Conservation (phyloP, 1,140 invertebrate genomes). For the Dreissena polymorpha region DNA sequence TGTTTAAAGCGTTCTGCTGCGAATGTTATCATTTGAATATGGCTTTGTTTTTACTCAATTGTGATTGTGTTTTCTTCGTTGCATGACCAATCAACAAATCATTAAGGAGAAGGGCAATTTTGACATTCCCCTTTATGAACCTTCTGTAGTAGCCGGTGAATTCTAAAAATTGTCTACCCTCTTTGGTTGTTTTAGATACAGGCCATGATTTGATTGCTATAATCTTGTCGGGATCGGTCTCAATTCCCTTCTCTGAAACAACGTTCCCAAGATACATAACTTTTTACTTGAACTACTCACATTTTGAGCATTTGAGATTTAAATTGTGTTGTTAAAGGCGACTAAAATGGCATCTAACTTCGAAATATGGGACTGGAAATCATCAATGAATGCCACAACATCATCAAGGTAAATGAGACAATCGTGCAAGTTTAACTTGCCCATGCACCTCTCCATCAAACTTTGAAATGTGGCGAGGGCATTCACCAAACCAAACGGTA, state of each 20-base stretch:
- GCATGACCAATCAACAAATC: background rate
- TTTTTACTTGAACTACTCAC: conserved; percentile 54
- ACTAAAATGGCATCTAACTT: too few relatives aligned
- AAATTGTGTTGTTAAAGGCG: conserved; percentile 54
- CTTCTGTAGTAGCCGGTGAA: conserved; percentile 63
- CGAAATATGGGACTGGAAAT: too few relatives aligned
- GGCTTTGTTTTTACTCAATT: background rate
- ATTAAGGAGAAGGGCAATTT: conserved; percentile 37
- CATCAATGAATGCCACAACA: too few relatives aligned
- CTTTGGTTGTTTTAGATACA: conserved; percentile 63
- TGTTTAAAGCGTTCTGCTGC: background rate
- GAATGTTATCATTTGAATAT: conserved; percentile 10
- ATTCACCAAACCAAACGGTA: too few relatives aligned
- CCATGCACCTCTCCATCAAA: conserved; percentile 17
- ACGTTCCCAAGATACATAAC: conserved; percentile 65
- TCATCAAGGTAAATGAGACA: too few relatives aligned
- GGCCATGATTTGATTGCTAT: conserved; percentile 65
- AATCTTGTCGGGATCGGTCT: conserved; percentile 69
- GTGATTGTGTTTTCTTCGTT: background rate
- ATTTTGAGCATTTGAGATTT: conserved; percentile 66
- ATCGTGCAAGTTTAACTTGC: too few relatives aligned
- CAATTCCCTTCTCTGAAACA: conserved; percentile 62
- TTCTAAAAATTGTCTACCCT: conserved; percentile 70
- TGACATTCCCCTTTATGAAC: conserved; percentile 58
- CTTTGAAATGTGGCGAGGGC: too few relatives aligned